Evolutionary conservation across 1,140 invertebrate genomes (phyloP), one percentile per base, ranked within the genome.

Genomic region (Drosophila guanche): DNA sequence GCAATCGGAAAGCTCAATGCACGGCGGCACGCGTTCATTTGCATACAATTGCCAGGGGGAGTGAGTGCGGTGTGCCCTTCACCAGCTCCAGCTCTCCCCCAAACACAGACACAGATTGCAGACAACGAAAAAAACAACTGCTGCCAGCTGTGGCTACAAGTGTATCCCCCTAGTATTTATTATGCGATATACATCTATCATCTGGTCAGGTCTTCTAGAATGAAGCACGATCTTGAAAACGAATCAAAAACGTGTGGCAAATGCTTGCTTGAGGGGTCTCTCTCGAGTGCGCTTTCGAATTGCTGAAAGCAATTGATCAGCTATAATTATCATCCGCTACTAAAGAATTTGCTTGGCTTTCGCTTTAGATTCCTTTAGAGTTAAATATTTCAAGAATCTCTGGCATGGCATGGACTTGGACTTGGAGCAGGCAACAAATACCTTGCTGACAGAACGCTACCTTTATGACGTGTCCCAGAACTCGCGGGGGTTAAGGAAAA

Each of bases 21-120:
- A 68, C 65, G 20, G 45, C 67, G 79, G 79, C 79, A 81, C 79
- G 79, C 79, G 79, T 83, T 84, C 75, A 83, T 83, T 83, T 83
- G 79, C 79, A 83, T 83, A 83, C 79, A 83, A 83, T 83, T 58
- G 75, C 68, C 22, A n/a, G 16, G 76, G 51, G 67, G 59, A 63
- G 61, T 67, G 58, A 61, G 51, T 47, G 53, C 40, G 20, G 12
- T 33, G 16, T 68, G 63, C 72, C 75, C 60, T 72, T 66, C 75
- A 60, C 71, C 53, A 75, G 54, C 29, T 33, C 20, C 40, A 41
- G 52, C 70, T 51, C 46, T 65, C 66, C 51, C 66, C 56, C 63
- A 20, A 58, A 57, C 52, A 62, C 50, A 69, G 50, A 29, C 62
- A 10, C 42, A 62, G 29, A 67, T 67, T 67, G 65, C 65, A 68